A percentile compares a stretch with the other conserved stretches of the same genome.
phyloP scores from a whole-genome alignment of 2,113 vertebrate genomes.

The Chionomys nivalis region DNA sequence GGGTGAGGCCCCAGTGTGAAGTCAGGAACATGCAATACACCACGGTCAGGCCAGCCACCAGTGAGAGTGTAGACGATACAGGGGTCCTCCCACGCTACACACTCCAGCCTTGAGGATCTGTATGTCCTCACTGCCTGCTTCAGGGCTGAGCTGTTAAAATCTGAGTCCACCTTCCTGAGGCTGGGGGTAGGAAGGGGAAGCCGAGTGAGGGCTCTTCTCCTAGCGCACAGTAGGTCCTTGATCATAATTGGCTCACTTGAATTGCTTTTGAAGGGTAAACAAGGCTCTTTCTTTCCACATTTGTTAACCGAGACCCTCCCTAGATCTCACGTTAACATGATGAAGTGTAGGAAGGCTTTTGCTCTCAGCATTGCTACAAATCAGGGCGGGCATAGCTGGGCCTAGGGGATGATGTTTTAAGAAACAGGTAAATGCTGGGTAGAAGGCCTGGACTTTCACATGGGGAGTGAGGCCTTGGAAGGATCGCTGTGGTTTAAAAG shows the following conservation, averaged over 20 bases:
- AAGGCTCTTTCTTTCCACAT: not conserved
- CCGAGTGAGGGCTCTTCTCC: not conserved
- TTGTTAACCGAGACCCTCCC: not conserved
- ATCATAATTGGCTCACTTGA: not conserved
- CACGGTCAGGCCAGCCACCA: not conserved
- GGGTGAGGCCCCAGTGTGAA: not conserved
- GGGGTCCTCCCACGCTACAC: not conserved
- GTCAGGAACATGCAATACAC: not conserved
- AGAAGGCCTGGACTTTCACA: not conserved
- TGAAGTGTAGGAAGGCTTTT: not conserved
- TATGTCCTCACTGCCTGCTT: not conserved
- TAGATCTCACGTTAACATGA: not conserved
- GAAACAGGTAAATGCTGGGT: not conserved
- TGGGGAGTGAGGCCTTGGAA: not conserved
- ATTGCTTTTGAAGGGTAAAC: not conserved
- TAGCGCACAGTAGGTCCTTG: not conserved
- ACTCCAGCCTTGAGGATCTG: no score
- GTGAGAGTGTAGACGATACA: not conserved
- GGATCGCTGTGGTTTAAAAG: not conserved
- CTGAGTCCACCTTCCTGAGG: not conserved
- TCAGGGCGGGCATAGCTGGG: not conserved
- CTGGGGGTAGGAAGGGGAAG: not conserved
- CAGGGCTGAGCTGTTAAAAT: not conserved
- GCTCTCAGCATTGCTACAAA: not conserved
- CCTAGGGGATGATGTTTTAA: no score